These are phyloP conservation scores for Drosophila tripunctata DNA, from an alignment of 2,888 invertebrate genomes.

Conservation along the genomic window DNA sequence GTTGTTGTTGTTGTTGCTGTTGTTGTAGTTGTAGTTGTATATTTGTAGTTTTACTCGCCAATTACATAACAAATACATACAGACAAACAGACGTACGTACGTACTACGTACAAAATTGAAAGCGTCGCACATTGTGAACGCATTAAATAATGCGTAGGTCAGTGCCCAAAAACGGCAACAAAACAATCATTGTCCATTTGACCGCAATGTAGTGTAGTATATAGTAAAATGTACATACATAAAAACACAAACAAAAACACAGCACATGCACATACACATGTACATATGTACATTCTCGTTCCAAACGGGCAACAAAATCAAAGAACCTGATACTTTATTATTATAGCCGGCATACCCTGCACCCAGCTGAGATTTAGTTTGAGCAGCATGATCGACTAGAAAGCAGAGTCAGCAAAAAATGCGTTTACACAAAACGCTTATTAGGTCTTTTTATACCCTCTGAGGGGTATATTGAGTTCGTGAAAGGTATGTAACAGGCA, in stretches of 20 bases:
- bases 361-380: neutral
- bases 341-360: neutral
- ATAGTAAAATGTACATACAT: neutral
- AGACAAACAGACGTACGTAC: too few species aligned
- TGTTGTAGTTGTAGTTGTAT: constrained; percentile 1
- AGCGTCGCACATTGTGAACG: constrained; percentile 6
- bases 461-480: too few species aligned
- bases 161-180: constrained; percentile 36
- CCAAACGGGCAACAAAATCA: neutral
- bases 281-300: neutral
- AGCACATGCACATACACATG: neutral
- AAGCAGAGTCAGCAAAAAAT: too few species aligned
- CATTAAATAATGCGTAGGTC: constrained; percentile 39
- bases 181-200: constrained; percentile 1
- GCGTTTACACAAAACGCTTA: too few species aligned
- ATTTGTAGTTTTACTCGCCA: constrained; percentile 17
- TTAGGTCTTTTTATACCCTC: too few species aligned
- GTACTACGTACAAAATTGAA: constrained; percentile 17
- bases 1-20: neutral
- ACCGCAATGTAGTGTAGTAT: constrained; percentile 1
- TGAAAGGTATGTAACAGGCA: too few species aligned
- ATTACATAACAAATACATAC: constrained; percentile 33
- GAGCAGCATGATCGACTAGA: neutral
- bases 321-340: neutral
- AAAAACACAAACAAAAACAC: neutral